A percentile compares a stretch with the other conserved stretches of the same genome.
Evolutionary conservation across 2,888 invertebrate species (phyloP).

Genomic region (Eurytoma californica): DNA sequence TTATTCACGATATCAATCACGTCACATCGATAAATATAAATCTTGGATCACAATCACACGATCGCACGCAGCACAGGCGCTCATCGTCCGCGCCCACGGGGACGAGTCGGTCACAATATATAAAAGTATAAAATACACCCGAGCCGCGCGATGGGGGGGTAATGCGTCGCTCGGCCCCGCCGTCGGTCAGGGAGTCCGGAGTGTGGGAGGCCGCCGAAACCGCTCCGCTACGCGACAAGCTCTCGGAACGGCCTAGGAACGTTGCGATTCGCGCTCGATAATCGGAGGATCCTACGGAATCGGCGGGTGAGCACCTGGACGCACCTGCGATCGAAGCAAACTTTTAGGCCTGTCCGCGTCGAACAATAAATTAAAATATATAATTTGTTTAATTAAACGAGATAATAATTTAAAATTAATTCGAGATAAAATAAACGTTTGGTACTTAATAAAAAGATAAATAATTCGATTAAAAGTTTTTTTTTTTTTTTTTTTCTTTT

Average conservation of each 20-base stretch:
- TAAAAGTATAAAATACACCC: conserved; percentile 74
- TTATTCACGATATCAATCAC: conserved; percentile 64
- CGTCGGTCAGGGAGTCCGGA: not conserved
- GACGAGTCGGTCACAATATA: conserved; percentile 59
- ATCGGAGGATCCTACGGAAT: conserved; percentile 14
- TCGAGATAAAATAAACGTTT: not conserved
- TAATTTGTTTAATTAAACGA: not conserved
- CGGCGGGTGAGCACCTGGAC: not conserved
- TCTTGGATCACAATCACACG: conserved; percentile 66
- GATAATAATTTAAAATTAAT: conserved; percentile 14
- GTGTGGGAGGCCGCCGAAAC: not conserved
- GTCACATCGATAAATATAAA: conserved; percentile 69
- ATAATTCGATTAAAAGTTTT: conserved; percentile 18
- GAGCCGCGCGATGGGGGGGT: conserved; percentile 51
- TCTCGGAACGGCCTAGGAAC: conserved; percentile 34
- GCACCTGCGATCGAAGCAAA: not conserved
- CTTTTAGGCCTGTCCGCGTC: not conserved
- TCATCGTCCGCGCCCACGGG: not conserved
- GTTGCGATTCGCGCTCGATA: conserved; percentile 17
- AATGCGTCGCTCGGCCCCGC: no score
- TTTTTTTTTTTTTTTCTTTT: not conserved
- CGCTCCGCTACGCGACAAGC: conserved; percentile 5
- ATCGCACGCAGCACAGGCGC: conserved; percentile 45
- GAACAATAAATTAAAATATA: not conserved
- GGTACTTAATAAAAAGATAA: conserved; percentile 11